Conservation (phyloP, 2,797 vertebrate species). For the Scomberomorus guttatus region DNA sequence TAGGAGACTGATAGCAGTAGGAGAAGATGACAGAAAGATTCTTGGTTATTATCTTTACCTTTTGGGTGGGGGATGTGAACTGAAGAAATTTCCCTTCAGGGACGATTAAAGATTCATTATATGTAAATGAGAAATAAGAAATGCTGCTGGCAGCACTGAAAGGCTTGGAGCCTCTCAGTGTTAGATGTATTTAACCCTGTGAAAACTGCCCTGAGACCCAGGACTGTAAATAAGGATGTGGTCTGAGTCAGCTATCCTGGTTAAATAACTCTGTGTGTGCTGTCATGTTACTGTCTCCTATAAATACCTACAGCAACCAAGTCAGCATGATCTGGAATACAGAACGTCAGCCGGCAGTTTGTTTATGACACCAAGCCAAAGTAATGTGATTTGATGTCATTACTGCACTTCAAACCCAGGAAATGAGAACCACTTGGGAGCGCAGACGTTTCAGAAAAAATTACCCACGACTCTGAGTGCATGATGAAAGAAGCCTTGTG, state of each 20-base stretch:
- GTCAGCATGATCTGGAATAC: constrained; percentile 29
- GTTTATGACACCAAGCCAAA: constrained; percentile 37
- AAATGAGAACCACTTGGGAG: constrained; percentile 51
- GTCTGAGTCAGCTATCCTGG: constrained; percentile 60
- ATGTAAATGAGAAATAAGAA: constrained; percentile 40
- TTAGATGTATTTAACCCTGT: constrained; percentile 56
- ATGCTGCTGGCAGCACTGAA: constrained; percentile 6
- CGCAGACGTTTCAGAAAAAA: constrained; percentile 21
- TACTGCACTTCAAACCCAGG: constrained; percentile 49
- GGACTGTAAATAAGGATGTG: constrained; percentile 73
- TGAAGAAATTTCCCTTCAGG: constrained; percentile 12
- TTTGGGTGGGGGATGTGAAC: neutral
- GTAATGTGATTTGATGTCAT: constrained; percentile 36
- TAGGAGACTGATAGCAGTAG: neutral
- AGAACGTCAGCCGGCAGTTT: constrained; percentile 23
- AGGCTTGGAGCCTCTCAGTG: neutral
- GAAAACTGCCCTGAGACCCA: constrained; percentile 19
- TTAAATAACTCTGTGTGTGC: constrained; percentile 51
- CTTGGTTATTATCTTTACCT: constrained; percentile 5
- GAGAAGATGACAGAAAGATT: constrained; percentile 3
- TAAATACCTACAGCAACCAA: constrained; percentile 64
- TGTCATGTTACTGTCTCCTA: constrained; percentile 40
- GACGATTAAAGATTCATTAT: constrained; percentile 45
- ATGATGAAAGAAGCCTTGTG: constrained; percentile 2
- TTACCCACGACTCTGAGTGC: constrained; percentile 5